Evolutionary conservation across 2,888 invertebrate genomes (phyloP).

Genomic region (Apotomis turbidana): DNA sequence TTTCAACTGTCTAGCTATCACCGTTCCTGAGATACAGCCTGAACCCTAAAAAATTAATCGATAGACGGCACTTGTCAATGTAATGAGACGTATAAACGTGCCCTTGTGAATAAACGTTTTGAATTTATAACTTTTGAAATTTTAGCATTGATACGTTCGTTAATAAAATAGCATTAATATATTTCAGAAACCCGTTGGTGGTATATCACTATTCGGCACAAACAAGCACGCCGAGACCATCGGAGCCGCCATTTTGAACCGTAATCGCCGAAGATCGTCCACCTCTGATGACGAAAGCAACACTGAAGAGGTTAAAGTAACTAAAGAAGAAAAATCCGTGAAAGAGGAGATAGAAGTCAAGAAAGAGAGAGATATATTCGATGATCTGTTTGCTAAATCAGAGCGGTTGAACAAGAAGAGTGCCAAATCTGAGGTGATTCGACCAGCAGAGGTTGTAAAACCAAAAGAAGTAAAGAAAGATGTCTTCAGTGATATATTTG

Average conservation of each 20-base stretch:
- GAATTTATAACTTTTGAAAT: no score
- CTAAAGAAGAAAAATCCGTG: slow-evolving; percentile 6
- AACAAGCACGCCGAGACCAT: slow-evolving; percentile 70
- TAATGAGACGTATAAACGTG: no score
- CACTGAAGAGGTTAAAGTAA: slow-evolving; percentile 40
- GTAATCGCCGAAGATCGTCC: slow-evolving; percentile 64
- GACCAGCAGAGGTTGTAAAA: slow-evolving; percentile 46
- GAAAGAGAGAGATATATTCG: slow-evolving; percentile 66
- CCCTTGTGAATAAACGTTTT: no score
- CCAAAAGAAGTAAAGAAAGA: slow-evolving; percentile 57
- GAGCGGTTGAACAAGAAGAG: slow-evolving; percentile 45
- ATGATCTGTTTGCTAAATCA: slow-evolving; percentile 69
- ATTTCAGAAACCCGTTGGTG: slow-evolving; percentile 85
- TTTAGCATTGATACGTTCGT: no score
- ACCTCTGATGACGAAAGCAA: slow-evolving; percentile 61
- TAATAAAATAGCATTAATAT: no score
- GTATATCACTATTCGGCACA: slow-evolving; percentile 83
- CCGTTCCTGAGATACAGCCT: no score
- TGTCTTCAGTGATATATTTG: slow-evolving; percentile 74
- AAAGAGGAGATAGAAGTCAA: slow-evolving; percentile 28
- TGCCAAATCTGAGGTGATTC: slow-evolving; percentile 44
- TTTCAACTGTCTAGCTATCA: no score
- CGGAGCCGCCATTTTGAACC: slow-evolving; percentile 71
- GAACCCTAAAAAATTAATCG: no score
- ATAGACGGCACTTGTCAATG: no score